phyloP scores from a whole-genome alignment of 2,113 vertebrate species.

The Synodontis membranacea region DNA sequence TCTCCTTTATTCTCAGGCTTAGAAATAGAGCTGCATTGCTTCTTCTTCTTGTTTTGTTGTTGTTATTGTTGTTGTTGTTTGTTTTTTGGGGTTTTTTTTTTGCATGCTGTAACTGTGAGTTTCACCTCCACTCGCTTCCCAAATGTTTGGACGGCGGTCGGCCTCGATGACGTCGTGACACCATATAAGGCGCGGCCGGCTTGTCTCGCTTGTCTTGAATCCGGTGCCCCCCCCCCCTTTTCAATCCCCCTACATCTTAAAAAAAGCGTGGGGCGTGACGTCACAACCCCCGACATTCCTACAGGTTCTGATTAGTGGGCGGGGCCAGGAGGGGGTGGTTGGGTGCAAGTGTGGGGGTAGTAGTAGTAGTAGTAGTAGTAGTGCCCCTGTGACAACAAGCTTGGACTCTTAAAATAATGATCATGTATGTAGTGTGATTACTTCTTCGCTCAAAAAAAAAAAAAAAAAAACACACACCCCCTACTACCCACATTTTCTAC shows the following conservation, averaged over 20 bases:
- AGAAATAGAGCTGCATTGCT: no score
- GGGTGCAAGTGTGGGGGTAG: neutral
- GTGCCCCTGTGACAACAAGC: neutral
- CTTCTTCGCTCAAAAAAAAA: neutral
- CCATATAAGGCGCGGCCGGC: conserved; percentile 47
- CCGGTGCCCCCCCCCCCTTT: neutral
- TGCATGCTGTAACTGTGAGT: neutral
- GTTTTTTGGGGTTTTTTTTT: neutral
- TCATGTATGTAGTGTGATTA: neutral
- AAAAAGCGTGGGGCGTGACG: neutral
- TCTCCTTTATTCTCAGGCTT: no score
- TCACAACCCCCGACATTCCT: neutral
- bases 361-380: neutral
- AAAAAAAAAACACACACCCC: no score
- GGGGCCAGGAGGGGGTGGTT: neutral
- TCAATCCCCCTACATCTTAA: no score
- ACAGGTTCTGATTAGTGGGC: neutral
- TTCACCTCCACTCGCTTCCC: neutral
- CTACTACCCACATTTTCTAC: no score
- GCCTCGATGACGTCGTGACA: conserved; percentile 51
- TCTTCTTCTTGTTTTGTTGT: no score
- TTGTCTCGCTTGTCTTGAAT: neutral
- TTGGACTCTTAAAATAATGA: neutral
- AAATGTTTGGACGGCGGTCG: conserved; percentile 3
- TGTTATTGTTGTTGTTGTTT: neutral